Conservation (phyloP, 2,888 invertebrate species). For the Mesorhabditis spiculigera region DNA sequence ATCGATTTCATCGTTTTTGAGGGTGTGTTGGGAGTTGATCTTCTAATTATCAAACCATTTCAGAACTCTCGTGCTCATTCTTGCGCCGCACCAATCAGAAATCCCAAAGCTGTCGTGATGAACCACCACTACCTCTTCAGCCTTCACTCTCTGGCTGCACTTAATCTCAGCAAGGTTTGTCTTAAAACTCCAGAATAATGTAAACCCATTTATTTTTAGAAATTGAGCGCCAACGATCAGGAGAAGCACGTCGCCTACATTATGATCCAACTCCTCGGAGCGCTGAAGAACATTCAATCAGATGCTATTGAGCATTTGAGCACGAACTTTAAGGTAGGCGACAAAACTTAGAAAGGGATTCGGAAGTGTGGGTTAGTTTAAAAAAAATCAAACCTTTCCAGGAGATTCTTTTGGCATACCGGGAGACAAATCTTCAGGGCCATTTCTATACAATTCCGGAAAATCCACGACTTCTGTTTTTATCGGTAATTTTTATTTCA, state of each 20-base stretch:
- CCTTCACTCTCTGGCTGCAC: constrained; percentile 46
- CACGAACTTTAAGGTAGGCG: constrained; percentile 40
- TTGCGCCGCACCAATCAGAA: constrained; percentile 12
- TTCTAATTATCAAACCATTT: no score
- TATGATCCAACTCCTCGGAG: constrained; percentile 42
- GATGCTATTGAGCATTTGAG: constrained; percentile 48
- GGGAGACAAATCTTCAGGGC: constrained; percentile 23
- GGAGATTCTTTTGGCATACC: constrained; percentile 47
- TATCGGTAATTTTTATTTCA: constrained; percentile 24
- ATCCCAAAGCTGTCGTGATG: constrained; percentile 34
- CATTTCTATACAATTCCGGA: constrained; percentile 30
- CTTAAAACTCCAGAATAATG: neutral
- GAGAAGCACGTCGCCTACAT: constrained; percentile 48
- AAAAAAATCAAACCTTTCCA: constrained; percentile 10
- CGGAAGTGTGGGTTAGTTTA: neutral
- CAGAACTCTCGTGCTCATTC: no score
- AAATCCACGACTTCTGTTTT: constrained; percentile 41
- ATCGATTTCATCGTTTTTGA: constrained; percentile 37
- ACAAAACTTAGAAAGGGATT: neutral
- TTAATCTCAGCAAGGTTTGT: constrained; percentile 39
- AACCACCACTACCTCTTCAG: constrained; percentile 44
- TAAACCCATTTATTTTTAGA: constrained; percentile 14
- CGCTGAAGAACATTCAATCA: constrained; percentile 43
- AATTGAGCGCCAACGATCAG: constrained; percentile 30
- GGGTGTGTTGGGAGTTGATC: constrained; percentile 22